These are phyloP conservation scores for Euura lappo DNA, from an alignment of 1,140 invertebrate genomes.

Conservation along the genomic window DNA sequence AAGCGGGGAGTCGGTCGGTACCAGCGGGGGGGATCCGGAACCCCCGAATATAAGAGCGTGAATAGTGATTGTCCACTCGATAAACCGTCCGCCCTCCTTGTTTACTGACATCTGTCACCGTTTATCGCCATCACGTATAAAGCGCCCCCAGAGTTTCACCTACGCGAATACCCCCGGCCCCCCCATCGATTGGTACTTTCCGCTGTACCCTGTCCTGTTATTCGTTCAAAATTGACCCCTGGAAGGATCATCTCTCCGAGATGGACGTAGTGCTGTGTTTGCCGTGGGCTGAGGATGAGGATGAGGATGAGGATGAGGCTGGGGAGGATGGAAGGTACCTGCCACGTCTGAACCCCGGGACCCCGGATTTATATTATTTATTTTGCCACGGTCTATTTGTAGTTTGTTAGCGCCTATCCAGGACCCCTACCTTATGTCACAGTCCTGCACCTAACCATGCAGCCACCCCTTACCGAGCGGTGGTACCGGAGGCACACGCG, in stretches of 20 bases:
- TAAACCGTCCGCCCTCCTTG: conserved; percentile 50
- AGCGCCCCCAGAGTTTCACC: conserved; percentile 7
- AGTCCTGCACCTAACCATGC: too few relatives aligned
- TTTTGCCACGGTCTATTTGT: conserved; percentile 2
- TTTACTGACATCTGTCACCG: conserved; percentile 57
- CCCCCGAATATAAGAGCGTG: conserved; percentile 41
- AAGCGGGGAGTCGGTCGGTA: conserved; percentile 9
- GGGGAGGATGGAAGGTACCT: too few relatives aligned
- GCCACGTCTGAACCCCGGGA: neutral
- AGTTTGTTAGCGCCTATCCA: neutral
- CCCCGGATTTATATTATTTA: conserved; percentile 3
- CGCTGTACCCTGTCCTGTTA: neutral
- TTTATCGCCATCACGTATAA: conserved; percentile 32
- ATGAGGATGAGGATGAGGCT: too few relatives aligned
- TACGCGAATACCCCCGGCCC: too few relatives aligned
- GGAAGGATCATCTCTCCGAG: neutral
- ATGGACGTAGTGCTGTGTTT: neutral
- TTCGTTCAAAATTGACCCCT: neutral
- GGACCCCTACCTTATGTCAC: neutral
- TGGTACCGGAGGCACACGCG: too few relatives aligned
- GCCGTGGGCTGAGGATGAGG: too few relatives aligned
- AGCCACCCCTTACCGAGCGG: too few relatives aligned
- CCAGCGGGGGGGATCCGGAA: conserved; percentile 18
- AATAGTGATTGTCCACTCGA: conserved; percentile 56
- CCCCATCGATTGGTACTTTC: neutral